phyloP scores from a whole-genome alignment of 2,797 vertebrate genomes.

The Macropodus opercularis region DNA sequence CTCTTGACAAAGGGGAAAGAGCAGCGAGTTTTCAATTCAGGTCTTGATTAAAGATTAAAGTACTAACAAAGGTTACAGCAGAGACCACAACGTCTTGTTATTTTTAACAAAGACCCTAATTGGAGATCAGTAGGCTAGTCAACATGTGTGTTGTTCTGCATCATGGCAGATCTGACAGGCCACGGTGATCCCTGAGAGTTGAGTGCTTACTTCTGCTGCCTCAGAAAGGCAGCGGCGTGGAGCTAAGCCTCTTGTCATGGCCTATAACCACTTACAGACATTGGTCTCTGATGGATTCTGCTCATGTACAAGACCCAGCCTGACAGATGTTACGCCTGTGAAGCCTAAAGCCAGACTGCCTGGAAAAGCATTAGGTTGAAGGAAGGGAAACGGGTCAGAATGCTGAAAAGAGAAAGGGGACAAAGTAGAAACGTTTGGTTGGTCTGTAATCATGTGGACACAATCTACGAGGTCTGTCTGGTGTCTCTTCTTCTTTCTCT shows the following conservation, averaged over 20 bases:
- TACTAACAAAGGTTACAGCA: slow-evolving; percentile 46
- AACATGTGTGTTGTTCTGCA: slow-evolving; percentile 32
- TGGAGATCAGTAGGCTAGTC: slow-evolving; percentile 42
- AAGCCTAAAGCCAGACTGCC: slow-evolving; percentile 14
- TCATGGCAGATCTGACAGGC: slow-evolving; percentile 46
- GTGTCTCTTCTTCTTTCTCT: neutral
- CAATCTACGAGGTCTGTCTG: slow-evolving; percentile 1
- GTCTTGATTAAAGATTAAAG: slow-evolving; percentile 64
- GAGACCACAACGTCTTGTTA: slow-evolving; percentile 35
- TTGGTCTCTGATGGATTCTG: slow-evolving; percentile 53
- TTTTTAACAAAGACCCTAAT: slow-evolving; percentile 38
- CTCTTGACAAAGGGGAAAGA: slow-evolving; percentile 48
- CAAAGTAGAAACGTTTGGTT: slow-evolving; percentile 14
- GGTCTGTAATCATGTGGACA: slow-evolving; percentile 28
- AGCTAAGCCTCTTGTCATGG: slow-evolving; percentile 67
- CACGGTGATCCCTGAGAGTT: slow-evolving; percentile 51
- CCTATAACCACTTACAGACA: slow-evolving; percentile 59
- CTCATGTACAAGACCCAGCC: slow-evolving; percentile 41
- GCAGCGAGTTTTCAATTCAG: slow-evolving; percentile 26
- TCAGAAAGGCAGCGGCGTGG: slow-evolving; percentile 54
- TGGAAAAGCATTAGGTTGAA: slow-evolving; percentile 9
- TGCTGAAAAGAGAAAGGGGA: slow-evolving; percentile 4
- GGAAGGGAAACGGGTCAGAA: slow-evolving; percentile 4
- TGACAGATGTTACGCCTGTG: slow-evolving; percentile 41
- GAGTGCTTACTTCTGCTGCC: slow-evolving; percentile 48